Percentiles rank a stretch among this genome's conserved stretches.
These are phyloP conservation scores for Oncopodura yosiiana DNA, from an alignment of 1,140 invertebrate genomes.

Conservation along the genomic window DNA sequence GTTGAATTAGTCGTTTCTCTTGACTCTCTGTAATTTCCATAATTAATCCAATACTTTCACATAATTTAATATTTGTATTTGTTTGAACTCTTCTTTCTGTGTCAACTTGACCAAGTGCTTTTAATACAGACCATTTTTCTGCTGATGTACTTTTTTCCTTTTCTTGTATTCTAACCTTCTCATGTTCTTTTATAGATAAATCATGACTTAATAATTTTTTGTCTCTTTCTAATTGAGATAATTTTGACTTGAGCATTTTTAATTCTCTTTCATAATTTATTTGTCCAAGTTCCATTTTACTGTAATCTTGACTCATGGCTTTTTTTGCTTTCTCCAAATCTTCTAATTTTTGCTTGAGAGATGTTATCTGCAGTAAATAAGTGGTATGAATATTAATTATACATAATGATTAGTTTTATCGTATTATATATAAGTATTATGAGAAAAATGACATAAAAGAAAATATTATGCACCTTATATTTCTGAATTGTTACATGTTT, in stretches of 20 bases:
- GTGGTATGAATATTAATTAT: too few species aligned
- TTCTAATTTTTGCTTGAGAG: constrained; percentile 12
- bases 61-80: constrained; percentile 21
- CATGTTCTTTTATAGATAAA: constrained; percentile 15
- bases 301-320: neutral
- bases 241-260: constrained; percentile 7
- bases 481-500: constrained; percentile 3
- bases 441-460: neutral
- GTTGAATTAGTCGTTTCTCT: constrained; percentile 9
- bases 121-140: constrained; percentile 14
- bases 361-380: too few species aligned
- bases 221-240: constrained; percentile 16
- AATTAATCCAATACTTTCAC: constrained; percentile 11
- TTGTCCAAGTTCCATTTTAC: neutral
- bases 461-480: constrained; percentile 13
- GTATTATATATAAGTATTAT: neutral
- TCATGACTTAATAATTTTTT: constrained; percentile 17
- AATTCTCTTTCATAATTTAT: constrained; percentile 20
- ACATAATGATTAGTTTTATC: too few species aligned
- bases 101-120: constrained; percentile 13
- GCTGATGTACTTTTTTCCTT: neutral
- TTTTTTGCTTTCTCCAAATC: too few species aligned
- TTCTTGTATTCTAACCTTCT: constrained; percentile 6
- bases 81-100: constrained; percentile 20
- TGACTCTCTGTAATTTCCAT: constrained; percentile 3